phyloP scores from a whole-genome alignment of 2,113 vertebrate species.

The Xerus inauris region DNA sequence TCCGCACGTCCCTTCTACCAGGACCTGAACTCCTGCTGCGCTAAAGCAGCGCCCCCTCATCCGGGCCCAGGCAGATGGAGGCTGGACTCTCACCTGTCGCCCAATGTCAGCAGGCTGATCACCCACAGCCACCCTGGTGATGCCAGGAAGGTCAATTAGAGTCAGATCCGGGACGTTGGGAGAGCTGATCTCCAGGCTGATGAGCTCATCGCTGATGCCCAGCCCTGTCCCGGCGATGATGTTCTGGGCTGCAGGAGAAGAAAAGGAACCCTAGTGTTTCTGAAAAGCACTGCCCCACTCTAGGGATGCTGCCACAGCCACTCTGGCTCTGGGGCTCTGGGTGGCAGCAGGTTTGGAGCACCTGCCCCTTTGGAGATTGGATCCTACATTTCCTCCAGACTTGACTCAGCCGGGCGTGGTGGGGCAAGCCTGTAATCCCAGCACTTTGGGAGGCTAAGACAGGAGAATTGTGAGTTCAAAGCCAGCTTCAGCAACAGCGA shows the following conservation, averaged over 20 bases:
- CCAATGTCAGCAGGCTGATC: slow-evolving; percentile 92
- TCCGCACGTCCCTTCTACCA: background rate
- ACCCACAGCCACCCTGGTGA: slow-evolving; percentile 91
- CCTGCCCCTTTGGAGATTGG: background rate
- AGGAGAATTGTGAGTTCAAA: no score
- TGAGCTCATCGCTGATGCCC: slow-evolving; percentile 90
- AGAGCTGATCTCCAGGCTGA: slow-evolving; percentile 90
- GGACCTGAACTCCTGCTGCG: no score
- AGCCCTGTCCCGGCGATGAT: slow-evolving; percentile 85
- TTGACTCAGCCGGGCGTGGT: no score
- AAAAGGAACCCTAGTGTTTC: background rate
- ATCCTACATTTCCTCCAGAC: background rate
- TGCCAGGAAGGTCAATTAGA: slow-evolving; percentile 96
- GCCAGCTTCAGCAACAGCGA: no score
- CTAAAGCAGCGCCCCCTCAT: rapidly evolving
- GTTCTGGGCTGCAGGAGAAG: slow-evolving; percentile 88
- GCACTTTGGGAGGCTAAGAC: no score
- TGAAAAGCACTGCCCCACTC: no score
- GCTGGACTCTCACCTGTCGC: slow-evolving; percentile 84
- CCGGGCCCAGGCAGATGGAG: background rate
- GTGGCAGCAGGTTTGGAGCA: background rate
- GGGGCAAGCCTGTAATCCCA: no score
- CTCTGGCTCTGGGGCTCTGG: no score
- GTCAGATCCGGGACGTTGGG: slow-evolving; percentile 92
- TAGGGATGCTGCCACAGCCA: rapidly evolving